Conservation (phyloP, 2,888 invertebrate genomes). For the Tetrapedia diversipes region DNA sequence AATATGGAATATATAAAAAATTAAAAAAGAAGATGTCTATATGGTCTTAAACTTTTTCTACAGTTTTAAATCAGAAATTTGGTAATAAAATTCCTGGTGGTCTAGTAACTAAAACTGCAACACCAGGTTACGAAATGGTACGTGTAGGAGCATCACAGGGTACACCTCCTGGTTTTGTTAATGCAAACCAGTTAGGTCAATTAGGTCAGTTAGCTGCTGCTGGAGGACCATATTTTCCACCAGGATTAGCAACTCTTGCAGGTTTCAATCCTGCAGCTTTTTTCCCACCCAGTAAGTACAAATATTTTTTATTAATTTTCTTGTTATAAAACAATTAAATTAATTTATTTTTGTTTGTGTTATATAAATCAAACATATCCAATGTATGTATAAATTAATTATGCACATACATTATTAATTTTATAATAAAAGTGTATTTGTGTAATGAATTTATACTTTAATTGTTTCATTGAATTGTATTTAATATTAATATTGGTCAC, state of each 20-base stretch:
- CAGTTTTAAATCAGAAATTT: conserved; percentile 76
- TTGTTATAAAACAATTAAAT: neutral
- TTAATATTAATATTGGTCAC: neutral
- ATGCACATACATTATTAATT: conserved; percentile 36
- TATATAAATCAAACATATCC: neutral
- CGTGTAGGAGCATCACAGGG: conserved; percentile 82
- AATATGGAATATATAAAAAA: neutral
- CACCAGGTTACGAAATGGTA: conserved; percentile 85
- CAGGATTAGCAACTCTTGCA: conserved; percentile 76
- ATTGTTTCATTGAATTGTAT: neutral
- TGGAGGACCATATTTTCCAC: conserved; percentile 75
- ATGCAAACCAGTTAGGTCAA: conserved; percentile 81
- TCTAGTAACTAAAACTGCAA: conserved; percentile 83
- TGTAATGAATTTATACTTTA: conserved; percentile 3
- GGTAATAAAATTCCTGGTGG: conserved; percentile 83
- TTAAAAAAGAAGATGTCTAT: neutral
- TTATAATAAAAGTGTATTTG: neutral
- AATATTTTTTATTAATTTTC: neutral
- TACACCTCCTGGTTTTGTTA: conserved; percentile 74
- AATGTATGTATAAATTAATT: conserved; percentile 55
- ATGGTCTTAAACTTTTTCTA: neutral
- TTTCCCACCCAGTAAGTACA: conserved; percentile 92
- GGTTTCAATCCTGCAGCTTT: conserved; percentile 90
- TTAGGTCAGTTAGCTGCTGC: conserved; percentile 75
- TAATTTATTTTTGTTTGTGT: neutral